Conservation (phyloP, 2,113 vertebrate species). For the Ranitomeya imitator region DNA sequence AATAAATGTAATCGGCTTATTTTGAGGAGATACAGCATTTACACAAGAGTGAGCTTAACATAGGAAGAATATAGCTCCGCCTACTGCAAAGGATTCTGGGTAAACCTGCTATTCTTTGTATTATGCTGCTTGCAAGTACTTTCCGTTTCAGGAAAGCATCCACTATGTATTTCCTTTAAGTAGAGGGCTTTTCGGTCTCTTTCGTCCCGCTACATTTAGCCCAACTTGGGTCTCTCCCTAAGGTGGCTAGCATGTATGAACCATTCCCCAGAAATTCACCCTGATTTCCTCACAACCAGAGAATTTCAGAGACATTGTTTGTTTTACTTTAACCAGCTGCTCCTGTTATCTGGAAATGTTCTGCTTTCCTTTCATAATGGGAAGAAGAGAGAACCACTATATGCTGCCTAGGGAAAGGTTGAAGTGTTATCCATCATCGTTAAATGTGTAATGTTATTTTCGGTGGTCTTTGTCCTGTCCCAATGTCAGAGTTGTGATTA, state of each 20-base stretch:
- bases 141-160: no score
- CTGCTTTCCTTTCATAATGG: conserved; percentile 51
- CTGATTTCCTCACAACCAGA: not conserved
- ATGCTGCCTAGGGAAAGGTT: conserved; percentile 46
- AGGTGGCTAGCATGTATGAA: no score
- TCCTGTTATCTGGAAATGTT: conserved; percentile 52
- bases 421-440: conserved; percentile 56
- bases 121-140: no score
- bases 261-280: conserved; percentile 1
- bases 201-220: no score
- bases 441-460: conserved; percentile 56
- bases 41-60: not conserved
- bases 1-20: not conserved
- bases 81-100: no score
- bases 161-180: no score
- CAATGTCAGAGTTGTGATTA: conserved; percentile 51
- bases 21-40: not conserved
- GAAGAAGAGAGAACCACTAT: conserved; percentile 47
- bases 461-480: conserved; percentile 54
- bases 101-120: no score
- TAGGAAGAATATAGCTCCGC: conserved; percentile 27
- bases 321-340: conserved; percentile 53
- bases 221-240: no score
- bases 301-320: conserved; percentile 29
- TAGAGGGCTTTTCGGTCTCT: no score